Conservation (phyloP, 2,888 invertebrate species). For the Tenthredo mesomela region DNA sequence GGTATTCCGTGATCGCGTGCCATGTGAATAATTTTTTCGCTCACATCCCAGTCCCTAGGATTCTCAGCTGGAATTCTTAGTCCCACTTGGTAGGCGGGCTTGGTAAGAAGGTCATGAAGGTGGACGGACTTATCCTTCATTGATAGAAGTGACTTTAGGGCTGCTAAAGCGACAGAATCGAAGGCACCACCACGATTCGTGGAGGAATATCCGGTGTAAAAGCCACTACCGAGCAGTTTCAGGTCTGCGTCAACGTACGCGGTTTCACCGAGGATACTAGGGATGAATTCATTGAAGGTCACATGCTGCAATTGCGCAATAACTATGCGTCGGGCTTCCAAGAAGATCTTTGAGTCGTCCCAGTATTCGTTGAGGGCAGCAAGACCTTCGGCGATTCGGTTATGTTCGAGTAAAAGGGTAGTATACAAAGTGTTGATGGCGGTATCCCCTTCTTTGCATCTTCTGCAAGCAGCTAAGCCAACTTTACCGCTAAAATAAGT, state of each 20-base stretch:
- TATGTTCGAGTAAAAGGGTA: conserved; percentile 88
- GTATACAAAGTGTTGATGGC: conserved; percentile 87
- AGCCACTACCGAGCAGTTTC: conserved; percentile 84
- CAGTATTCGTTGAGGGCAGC: conserved; percentile 87
- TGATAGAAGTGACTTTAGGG: conserved; percentile 86
- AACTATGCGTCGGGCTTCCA: conserved; percentile 87
- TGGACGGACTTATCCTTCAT: conserved; percentile 81
- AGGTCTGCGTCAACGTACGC: conserved; percentile 83
- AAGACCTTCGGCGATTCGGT: conserved; percentile 87
- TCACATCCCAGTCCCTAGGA: conserved; percentile 74
- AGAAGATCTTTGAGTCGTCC: conserved; percentile 88
- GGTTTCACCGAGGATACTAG: conserved; percentile 87
- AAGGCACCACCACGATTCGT: conserved; percentile 88
- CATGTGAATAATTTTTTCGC: conserved; percentile 80
- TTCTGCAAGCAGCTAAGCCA: conserved; percentile 83
- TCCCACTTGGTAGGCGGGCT: conserved; percentile 83
- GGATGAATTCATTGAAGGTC: conserved; percentile 91
- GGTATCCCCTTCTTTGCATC: conserved; percentile 81
- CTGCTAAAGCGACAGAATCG: conserved; percentile 88
- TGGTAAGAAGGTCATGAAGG: conserved; percentile 82
- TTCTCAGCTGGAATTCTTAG: conserved; percentile 80
- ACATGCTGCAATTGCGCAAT: conserved; percentile 91
- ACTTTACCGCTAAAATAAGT: conserved; percentile 87
- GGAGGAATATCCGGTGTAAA: conserved; percentile 90
- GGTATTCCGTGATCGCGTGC: conserved; percentile 91